A percentile compares a stretch with the other conserved stretches of the same genome.
Evolutionary conservation across 2,888 invertebrate species (phyloP).

Genomic region (Sinopyrophorus schimmeli): DNA sequence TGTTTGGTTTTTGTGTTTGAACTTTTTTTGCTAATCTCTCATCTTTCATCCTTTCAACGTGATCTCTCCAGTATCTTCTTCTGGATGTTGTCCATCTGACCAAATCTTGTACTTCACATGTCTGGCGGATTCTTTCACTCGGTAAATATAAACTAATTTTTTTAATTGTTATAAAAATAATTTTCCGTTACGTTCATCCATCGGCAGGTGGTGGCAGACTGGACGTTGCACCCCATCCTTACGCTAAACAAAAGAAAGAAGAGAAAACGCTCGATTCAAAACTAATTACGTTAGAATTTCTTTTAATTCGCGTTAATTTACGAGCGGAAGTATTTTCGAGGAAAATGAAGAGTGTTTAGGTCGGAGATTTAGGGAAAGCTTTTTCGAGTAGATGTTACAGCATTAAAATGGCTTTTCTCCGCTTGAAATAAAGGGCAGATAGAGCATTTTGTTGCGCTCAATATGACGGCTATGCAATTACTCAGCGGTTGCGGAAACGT

Average conservation of each 20-base stretch:
- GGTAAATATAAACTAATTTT: too few species aligned
- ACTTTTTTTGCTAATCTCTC: conserved; percentile 5
- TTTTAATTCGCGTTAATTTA: too few species aligned
- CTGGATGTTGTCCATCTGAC: not conserved
- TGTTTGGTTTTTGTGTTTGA: conserved; percentile 3
- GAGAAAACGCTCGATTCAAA: too few species aligned
- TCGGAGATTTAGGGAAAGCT: too few species aligned
- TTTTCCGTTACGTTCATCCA: too few species aligned
- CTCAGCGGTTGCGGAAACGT: conserved; percentile 26
- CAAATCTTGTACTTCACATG: conserved; percentile 2
- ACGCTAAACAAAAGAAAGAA: too few species aligned
- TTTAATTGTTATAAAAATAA: too few species aligned
- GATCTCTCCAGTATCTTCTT: not conserved
- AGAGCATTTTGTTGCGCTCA: conserved; percentile 25
- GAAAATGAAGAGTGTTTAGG: too few species aligned
- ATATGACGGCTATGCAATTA: conserved; percentile 30
- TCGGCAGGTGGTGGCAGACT: too few species aligned
- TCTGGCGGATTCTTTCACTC: not conserved
- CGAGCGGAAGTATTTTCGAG: too few species aligned
- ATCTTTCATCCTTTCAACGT: not conserved
- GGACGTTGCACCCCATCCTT: too few species aligned
- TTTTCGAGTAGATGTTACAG: conserved; percentile 13
- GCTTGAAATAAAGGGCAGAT: conserved; percentile 16
- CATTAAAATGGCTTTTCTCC: conserved; percentile 14
- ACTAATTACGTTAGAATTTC: too few species aligned